Conservation (phyloP, 1,140 invertebrate species). For the Drosophila orosa region DNA sequence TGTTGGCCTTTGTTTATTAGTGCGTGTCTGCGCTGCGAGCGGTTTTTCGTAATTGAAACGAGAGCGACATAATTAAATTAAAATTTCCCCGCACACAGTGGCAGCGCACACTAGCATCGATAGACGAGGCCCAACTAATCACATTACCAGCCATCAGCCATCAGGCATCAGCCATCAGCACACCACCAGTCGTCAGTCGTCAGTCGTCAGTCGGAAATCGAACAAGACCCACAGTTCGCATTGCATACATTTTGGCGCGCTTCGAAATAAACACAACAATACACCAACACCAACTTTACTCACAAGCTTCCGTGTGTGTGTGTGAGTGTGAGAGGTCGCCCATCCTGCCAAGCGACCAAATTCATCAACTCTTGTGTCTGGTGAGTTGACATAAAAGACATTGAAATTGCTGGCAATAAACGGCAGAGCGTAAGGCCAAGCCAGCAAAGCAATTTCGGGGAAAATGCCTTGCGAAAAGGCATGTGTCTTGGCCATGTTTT, state of each 20-base stretch:
- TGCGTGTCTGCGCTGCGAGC: constrained; percentile 73
- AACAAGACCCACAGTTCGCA: constrained; percentile 52
- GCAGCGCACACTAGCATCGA: constrained; percentile 49
- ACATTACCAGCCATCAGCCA: constrained; percentile 70
- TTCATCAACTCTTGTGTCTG: constrained; percentile 63
- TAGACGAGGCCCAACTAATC: constrained; percentile 71
- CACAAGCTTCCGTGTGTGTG: constrained; percentile 3
- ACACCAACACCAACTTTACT: constrained; percentile 6
- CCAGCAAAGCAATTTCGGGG: constrained; percentile 12
- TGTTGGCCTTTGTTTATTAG: constrained; percentile 73
- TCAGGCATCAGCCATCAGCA: constrained; percentile 27
- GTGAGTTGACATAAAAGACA: constrained; percentile 63
- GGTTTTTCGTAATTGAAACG: constrained; percentile 67
- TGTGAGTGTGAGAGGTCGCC: constrained; percentile 15
- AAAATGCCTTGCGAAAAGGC: not conserved
- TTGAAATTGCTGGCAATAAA: constrained; percentile 15
- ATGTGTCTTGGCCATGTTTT: not conserved
- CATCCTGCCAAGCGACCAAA: constrained; percentile 40
- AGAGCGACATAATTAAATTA: constrained; percentile 79
- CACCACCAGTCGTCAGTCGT: constrained; percentile 30
- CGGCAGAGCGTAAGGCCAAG: not conserved
- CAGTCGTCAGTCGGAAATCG: constrained; percentile 54
- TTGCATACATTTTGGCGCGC: constrained; percentile 78
- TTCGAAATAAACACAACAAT: constrained; percentile 33
- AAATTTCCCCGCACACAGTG: constrained; percentile 62